Evolutionary conservation across 2,113 vertebrate genomes (phyloP).

Genomic region (Pipa parva): DNA sequence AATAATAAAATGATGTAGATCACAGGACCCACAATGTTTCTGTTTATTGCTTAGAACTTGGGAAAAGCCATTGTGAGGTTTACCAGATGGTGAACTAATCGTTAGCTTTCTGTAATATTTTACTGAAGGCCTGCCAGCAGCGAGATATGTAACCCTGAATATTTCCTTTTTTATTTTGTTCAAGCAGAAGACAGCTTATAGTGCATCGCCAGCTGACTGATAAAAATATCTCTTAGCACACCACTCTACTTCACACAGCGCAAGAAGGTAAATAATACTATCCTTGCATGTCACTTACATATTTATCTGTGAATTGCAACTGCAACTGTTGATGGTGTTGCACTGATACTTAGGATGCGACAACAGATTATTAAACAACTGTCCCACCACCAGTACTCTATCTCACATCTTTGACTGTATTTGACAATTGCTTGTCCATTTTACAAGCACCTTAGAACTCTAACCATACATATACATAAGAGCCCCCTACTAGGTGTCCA

Average conservation of each 20-base stretch:
- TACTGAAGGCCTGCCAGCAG: constrained; percentile 29
- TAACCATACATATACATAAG: too few species aligned
- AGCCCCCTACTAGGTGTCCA: too few species aligned
- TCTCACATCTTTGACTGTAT: too few species aligned
- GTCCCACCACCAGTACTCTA: too few species aligned
- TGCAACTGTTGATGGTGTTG: neutral
- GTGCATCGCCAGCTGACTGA: constrained; percentile 28
- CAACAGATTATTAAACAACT: too few species aligned
- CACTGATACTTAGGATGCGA: too few species aligned
- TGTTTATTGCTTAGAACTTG: constrained; percentile 31
- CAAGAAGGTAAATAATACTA: neutral
- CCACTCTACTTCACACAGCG: neutral
- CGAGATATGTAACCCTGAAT: constrained; percentile 25
- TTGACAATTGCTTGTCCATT: too few species aligned
- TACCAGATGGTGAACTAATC: constrained; percentile 28
- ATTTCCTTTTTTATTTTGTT: too few species aligned
- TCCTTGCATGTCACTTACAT: neutral
- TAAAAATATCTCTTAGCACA: constrained; percentile 30
- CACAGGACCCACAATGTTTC: constrained; percentile 27
- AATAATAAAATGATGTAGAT: constrained; percentile 25
- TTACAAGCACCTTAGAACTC: too few species aligned
- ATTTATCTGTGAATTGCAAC: neutral
- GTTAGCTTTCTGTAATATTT: constrained; percentile 22
- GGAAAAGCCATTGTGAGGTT: constrained; percentile 36
- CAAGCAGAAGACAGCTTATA: constrained; percentile 19